Base-by-base conservation (phyloP, 1,140 invertebrate species). In the Drosophila sp. region DNA sequence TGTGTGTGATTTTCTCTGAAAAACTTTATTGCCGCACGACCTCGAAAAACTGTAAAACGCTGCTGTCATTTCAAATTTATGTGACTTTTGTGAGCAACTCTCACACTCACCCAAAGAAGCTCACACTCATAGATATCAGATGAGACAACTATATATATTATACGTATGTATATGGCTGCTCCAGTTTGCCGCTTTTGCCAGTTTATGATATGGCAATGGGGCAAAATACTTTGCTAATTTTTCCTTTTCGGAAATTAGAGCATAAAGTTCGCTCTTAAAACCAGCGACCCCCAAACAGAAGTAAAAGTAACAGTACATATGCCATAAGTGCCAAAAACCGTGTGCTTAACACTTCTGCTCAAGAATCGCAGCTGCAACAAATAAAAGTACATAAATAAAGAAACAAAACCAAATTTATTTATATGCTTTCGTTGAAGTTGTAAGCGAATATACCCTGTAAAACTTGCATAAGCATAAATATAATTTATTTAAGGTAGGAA, bases 201-300 rank as follows among this genome's bases (percentile, higher is more conserved):
- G 70, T 87, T 89, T 83, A 87, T 89, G 83, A 83, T 83, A 83
- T 89, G 83, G 83, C 83, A 77, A 86, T 87, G 79, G 83, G 58
- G 83, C 72, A 87, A 82, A 50, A 89, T 87, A 89, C 79, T 87
- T 87, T 83, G 76, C 83, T 87, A 89, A 89, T 89, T 87, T 89
- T 89, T 87, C 84, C 79, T 89, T 89, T 89, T 80, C 83, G 82
- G 82, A 87, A 87, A 86, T 86, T 86, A 86, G 82, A 86, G 82
- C 82, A 86, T 86, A 86, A 86, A 86, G 71, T 86, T 87, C 46
- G 63, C 78, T 89, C 78, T 78, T 81, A 86, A 86, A 89, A 89
- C 66, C 82, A 76, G 59, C 46, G 36, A 62, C 27, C 64, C 54
- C 54, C 21, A 43, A 59, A 36, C 45, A 63, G 29, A 41, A 36